Base-by-base conservation (phyloP, 2,888 invertebrate genomes). In the Phanerotoma sp. region DNA sequence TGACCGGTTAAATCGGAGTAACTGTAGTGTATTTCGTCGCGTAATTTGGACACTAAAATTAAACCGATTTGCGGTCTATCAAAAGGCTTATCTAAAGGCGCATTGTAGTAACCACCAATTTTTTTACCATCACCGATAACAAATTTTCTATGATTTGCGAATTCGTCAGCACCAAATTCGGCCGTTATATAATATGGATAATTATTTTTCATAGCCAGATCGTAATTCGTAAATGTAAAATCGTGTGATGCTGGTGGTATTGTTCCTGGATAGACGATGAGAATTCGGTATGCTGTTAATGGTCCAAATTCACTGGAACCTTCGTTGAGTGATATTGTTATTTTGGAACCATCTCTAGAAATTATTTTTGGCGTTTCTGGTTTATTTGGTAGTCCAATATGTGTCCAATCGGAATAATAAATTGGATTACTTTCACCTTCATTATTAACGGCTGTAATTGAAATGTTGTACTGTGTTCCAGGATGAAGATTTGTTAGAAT, bases 141-240 rank as follows among this genome's bases (percentile, higher is more conserved):
- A 75, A 95, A 95, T 49, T 82, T 81, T 63, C 83, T 80, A 38
- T 83, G 71, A 25, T 60, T 66, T 1, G 68, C 49, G 62, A 66
- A 72, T 61, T 78, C 83, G 62, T 84, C 81, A 18, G 87, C 85
- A 51, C 84, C 82, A 56, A 95, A 77, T 74, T 92, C 89, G 1
- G 91, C 94, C 5, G 92, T 83, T 25, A 94, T 86, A 70, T 95
- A 95, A 73, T 91, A 93, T 3, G 86, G 85, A 4, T 86, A 74
- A 1, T 86, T 88, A 57, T 87, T 84, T 37, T 83, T 81, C 48
- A 79, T 78, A 0, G 94, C 87, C 66, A 83, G 82, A 53, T 84
- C 77, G 77, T 85, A 87, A 68, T 86, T 83, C 3, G 64, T 56
- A 45, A 70, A 72, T 10, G 60, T n/a, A 82, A 83, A 13, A 87